These are phyloP conservation scores for Hetaerina americana DNA, from an alignment of 1,140 invertebrate species.

Conservation along the genomic window DNA sequence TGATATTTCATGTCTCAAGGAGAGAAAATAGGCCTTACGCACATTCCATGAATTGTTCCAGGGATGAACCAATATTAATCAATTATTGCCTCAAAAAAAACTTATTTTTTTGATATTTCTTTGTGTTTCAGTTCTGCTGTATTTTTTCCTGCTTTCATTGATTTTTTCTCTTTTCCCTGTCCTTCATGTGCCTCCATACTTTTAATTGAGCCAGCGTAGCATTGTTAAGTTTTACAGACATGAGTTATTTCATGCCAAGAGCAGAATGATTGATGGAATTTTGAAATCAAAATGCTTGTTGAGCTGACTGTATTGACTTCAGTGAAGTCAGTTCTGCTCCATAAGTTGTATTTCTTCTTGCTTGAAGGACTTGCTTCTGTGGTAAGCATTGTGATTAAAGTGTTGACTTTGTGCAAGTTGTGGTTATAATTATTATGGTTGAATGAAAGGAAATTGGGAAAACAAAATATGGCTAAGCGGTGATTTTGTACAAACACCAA, in stretches of 20 bases:
- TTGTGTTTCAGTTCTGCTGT: background rate
- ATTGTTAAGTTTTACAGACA: background rate
- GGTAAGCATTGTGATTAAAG: background rate
- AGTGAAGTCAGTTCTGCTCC: background rate
- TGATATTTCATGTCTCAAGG: background rate
- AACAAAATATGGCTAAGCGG: background rate
- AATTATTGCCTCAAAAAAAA: background rate
- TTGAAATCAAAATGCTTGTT: background rate
- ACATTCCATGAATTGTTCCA: background rate
- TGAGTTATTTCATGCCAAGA: background rate
- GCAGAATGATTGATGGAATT: background rate
- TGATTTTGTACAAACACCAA: background rate
- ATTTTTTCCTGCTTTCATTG: background rate
- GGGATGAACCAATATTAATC: background rate
- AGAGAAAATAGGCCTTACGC: background rate
- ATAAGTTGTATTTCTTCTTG: background rate
- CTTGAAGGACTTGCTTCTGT: background rate
- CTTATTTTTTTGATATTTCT: background rate
- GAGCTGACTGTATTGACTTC: background rate
- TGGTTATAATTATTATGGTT: conserved; percentile 1
- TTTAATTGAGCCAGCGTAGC: background rate
- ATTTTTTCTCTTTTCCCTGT: background rate
- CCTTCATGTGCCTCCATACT: background rate
- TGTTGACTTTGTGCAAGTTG: background rate
- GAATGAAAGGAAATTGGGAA: background rate